These are phyloP conservation scores for Microchirus variegatus DNA, from an alignment of 2,797 vertebrate genomes.

Conservation along the genomic window DNA sequence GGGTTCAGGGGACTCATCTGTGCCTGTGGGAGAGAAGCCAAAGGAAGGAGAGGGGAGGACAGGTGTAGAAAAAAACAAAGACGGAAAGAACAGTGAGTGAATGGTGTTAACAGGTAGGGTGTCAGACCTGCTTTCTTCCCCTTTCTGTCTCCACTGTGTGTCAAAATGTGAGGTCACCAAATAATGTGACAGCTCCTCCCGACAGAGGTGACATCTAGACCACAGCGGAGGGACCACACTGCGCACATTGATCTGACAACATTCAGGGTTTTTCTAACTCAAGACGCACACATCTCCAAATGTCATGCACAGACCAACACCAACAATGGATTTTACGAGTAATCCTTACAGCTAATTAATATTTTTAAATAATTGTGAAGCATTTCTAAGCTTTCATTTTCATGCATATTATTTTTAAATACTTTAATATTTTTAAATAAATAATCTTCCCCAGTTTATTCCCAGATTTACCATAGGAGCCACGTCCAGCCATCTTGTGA, in stretches of 20 bases:
- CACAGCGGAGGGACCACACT: constrained; percentile 10
- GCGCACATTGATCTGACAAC: constrained; percentile 49
- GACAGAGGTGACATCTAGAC: constrained; percentile 59
- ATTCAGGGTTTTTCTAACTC: neutral
- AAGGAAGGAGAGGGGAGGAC: too few relatives aligned
- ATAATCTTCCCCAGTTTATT: neutral
- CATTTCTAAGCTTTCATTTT: too few relatives aligned
- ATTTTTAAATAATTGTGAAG: neutral
- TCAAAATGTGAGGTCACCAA: constrained; percentile 40
- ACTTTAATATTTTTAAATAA: too few relatives aligned
- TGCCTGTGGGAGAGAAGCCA: constrained; percentile 83
- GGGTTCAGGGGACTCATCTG: constrained; percentile 98
- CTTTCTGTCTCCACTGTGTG: constrained; percentile 21
- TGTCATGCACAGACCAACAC: constrained; percentile 11
- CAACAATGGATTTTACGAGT: neutral
- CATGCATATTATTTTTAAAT: too few relatives aligned
- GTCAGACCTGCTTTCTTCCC: constrained; percentile 10
- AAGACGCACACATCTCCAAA: constrained; percentile 28
- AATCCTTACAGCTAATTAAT: neutral
- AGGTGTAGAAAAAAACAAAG: constrained; percentile 14
- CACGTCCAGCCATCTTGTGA: constrained; percentile 99
- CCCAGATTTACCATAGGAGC: constrained; percentile 91
- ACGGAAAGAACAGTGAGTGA: constrained; percentile 9
- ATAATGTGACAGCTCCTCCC: constrained; percentile 45
- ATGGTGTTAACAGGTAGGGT: constrained; percentile 25